Base-by-base conservation (phyloP, 2,113 vertebrate genomes). In the Sprattus sprattus region DNA sequence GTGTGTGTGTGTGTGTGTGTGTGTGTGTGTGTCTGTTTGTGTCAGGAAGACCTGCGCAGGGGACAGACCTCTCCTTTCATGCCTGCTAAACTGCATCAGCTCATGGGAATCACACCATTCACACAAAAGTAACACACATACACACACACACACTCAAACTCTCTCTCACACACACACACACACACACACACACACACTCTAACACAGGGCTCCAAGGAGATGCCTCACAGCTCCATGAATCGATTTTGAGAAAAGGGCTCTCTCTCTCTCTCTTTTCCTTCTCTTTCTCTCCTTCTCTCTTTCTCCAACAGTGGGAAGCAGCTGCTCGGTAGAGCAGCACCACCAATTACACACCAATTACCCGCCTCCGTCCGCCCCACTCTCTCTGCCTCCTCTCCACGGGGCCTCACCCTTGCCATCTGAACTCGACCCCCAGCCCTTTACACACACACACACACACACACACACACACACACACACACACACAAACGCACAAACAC, bases 171-270 rank as follows among this genome's bases (percentile, higher is more conserved):
- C 25, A 8, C n/a, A 8, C n/a, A 64, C 20, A n/a, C 57, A n/a
- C 57, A 6, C 57, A n/a, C 57, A 25, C 64, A 67, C 25, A 28
- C 22, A 67, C 64, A 67, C 60, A 67, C 60, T 28, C 60, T 28
- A 22, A 67, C 60, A 11, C n/a, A 67, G 5, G 57, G 11, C 64
- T 67, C n/a, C 3, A 28, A 25, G n/a, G 64, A 67, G 64, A 67
- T 67, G 64, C 64, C 64, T 67, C n/a, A 67, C 64, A 67, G 64
- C 64, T 67, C 64, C 64, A 67, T 9, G 64, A 67, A 67, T 67
- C 25, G 64, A 67, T 67, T 67, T 28, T 28, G 8, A 67, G 64
- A 67, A 67, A 67, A 67, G 57, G 20, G n/a, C 9, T 32, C 25
- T 71, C 25, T 32, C 11, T 32, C 67, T 71, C 67, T 25, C 67